Evolutionary conservation across 2,113 vertebrate genomes (phyloP).

Genomic region (Oreochromis niloticus): DNA sequence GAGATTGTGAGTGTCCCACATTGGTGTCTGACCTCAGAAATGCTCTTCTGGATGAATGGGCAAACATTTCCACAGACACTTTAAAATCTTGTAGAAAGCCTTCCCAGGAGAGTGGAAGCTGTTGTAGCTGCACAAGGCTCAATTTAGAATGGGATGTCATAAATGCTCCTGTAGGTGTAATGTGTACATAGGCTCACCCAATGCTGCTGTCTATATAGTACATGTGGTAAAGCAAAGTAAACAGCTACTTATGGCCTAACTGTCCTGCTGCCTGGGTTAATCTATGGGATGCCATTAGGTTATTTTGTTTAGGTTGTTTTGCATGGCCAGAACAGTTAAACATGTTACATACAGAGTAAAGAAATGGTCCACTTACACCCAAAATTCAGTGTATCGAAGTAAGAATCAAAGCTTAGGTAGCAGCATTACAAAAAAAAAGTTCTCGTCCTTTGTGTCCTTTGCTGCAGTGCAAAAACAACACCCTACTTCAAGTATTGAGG

Average conservation of each 20-base stretch:
- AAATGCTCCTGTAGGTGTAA: not conserved
- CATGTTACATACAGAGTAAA: not conserved
- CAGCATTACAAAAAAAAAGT: not conserved
- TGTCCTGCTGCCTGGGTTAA: not conserved
- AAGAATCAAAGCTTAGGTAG: not conserved
- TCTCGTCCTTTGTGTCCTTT: not conserved
- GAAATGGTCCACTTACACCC: not conserved
- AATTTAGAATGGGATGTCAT: not conserved
- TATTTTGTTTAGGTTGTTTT: not conserved
- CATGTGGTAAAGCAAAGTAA: not conserved
- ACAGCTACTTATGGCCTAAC: not conserved
- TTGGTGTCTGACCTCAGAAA: not conserved
- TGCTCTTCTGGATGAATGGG: not conserved
- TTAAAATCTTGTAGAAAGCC: not conserved
- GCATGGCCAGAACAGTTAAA: not conserved
- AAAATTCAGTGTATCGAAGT: not conserved
- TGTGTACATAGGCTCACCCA: not conserved
- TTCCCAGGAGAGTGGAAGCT: not conserved
- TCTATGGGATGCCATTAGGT: not conserved
- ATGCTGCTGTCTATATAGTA: not conserved
- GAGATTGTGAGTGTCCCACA: not conserved
- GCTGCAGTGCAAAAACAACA: not conserved
- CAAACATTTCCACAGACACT: not conserved
- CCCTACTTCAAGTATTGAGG: not conserved
- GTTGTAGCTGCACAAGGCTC: accelerated